These are phyloP conservation scores for Eriosoma lanigerum DNA, from an alignment of 1,140 invertebrate species.

Conservation along the genomic window DNA sequence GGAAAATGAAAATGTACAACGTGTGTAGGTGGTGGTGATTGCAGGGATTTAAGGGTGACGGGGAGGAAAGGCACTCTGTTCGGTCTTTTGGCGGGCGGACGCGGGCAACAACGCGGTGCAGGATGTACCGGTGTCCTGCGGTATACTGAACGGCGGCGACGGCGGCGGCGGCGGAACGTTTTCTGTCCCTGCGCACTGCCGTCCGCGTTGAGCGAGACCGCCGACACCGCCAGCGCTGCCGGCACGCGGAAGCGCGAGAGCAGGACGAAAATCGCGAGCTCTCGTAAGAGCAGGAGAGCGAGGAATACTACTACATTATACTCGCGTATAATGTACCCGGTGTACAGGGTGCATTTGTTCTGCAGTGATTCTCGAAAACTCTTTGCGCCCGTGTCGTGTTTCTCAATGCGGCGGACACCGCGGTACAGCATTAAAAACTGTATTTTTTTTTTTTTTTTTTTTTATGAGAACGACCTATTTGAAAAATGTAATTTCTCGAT, in stretches of 20 bases:
- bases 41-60: background rate
- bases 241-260: background rate
- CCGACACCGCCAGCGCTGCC: background rate
- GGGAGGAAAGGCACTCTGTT: background rate
- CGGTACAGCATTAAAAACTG: too few species aligned
- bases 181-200: background rate
- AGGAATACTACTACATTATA: too few species aligned
- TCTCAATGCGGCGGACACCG: too few species aligned
- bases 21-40: background rate
- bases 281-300: too few species aligned
- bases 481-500: too few species aligned
- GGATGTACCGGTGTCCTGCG: constrained; percentile 6
- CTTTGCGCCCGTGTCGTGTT: too few species aligned
- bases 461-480: too few species aligned
- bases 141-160: constrained; percentile 9
- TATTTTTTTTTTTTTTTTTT: too few species aligned
- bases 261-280: too few species aligned
- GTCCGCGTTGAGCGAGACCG: background rate
- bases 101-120: background rate
- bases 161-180: background rate
- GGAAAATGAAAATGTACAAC: background rate
- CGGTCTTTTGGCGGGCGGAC: background rate
- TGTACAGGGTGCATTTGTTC: too few species aligned
- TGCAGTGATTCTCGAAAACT: too few species aligned
- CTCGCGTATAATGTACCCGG: too few species aligned